A percentile compares a stretch with the other conserved stretches of the same genome.
Conservation (phyloP, 1,140 invertebrate genomes). For the Choristoneura fumiferana region DNA sequence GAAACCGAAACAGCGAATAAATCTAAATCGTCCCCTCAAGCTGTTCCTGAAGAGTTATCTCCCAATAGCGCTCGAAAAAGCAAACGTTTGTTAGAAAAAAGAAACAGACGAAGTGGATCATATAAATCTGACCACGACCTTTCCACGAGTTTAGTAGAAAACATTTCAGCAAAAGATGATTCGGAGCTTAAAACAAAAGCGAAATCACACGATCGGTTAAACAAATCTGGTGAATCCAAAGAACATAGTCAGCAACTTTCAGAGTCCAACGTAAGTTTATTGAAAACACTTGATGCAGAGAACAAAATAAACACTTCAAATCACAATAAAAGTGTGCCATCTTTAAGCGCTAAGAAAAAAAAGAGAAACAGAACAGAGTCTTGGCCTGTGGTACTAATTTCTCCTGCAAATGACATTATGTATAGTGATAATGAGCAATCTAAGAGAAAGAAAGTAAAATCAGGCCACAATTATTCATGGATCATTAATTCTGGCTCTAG, state of each 20-base stretch:
- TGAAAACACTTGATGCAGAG: not conserved
- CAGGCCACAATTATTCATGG: not conserved
- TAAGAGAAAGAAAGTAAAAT: conserved; percentile 6
- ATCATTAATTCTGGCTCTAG: not conserved
- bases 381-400: conserved; percentile 37
- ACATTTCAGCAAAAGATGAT: not conserved
- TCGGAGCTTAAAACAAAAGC: not conserved
- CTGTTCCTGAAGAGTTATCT: conserved; percentile 4
- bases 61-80: conserved; percentile 37
- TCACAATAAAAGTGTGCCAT: not conserved
- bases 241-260: not conserved
- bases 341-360: not conserved
- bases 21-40: not conserved
- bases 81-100: conserved; percentile 31
- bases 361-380: conserved; percentile 58
- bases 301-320: not conserved
- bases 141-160: not conserved
- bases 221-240: conserved; percentile 5
- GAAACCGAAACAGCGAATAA: conserved; percentile 32
- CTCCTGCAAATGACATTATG: not conserved
- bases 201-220: not conserved
- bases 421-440: conserved; percentile 3
- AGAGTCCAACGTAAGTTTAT: not conserved
- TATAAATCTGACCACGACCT: not conserved
- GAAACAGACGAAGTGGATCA: not conserved